Evolutionary conservation across 2,797 vertebrate genomes (phyloP), one percentile per base, ranked within the genome.

Genomic region (Syncerus caffer): DNA sequence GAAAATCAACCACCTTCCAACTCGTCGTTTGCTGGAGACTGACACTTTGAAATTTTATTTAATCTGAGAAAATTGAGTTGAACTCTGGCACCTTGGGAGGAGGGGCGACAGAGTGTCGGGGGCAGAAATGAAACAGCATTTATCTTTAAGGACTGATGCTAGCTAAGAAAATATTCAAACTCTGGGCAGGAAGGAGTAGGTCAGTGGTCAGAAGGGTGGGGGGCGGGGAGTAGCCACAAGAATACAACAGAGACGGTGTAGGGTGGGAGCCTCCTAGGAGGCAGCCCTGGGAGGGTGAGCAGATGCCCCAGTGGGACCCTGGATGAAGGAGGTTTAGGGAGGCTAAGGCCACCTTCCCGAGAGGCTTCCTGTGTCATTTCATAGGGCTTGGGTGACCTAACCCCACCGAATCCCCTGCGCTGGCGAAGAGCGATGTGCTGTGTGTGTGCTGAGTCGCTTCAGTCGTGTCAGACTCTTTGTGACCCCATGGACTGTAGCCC

Each of bases 1-100:
- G 98, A 99, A 99, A 99, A 99, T 99, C 99, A 98, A 98, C 99
- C 99, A 97, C 99, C 98, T 98, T 99, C 98, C 98, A 98, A 98
- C 98, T 98, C 98, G 99, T 99, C 99, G 98, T 98, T 99, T 96
- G 99, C 99, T 97, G 97, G 98, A 99, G 99, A 99, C 99, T 99
- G 99, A 99, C 99, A 99, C 99, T 98, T 98, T 98, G 99, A 98
- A 98, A 99, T 99, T 99, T 99, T 99, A 99, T 99, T 99, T 99
- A 99, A 99, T 99, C 99, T 98, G 99, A 99, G 99, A 99, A 99
- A 99, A 99, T 99, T 99, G 99, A 99, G 99, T 99, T 98, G 99
- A 99, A 99, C 99, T 99, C 99, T 98, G 98, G 99, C 94, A 98
- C 98, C 98, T 57, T 71, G 98, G 99, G 99, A 99, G 90, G 86